Evolutionary conservation across 2,888 invertebrate species (phyloP).

Genomic region (Aphelenchoides bicaudatus): DNA sequence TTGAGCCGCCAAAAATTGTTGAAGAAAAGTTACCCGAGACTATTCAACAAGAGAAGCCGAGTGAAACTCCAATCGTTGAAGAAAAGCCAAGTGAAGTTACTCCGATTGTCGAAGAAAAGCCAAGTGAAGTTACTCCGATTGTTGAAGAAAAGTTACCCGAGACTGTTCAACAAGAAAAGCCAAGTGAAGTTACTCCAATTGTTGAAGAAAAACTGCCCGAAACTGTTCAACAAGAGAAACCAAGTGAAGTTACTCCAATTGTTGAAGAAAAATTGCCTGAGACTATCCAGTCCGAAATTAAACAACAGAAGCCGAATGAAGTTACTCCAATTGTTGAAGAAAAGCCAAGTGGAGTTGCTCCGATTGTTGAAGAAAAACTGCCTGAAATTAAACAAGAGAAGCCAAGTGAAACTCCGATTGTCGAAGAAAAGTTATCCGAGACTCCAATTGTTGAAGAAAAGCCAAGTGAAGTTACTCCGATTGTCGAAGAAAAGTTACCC

Average conservation of each 20-base stretch:
- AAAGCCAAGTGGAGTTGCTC: neutral
- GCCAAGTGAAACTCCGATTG: too few relatives aligned
- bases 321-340: neutral
- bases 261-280: neutral
- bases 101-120: slow-evolving; percentile 4
- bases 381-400: neutral
- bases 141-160: neutral
- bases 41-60: too few relatives aligned
- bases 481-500: neutral
- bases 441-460: neutral
- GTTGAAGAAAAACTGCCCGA: neutral
- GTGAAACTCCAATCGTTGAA: too few relatives aligned
- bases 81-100: too few relatives aligned
- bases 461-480: too few relatives aligned
- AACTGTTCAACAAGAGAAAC: neutral
- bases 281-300: neutral
- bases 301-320: slow-evolving; percentile 7
- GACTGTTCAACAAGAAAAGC: neutral
- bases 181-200: neutral
- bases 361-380: neutral
- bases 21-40: too few relatives aligned
- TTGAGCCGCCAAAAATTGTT: slow-evolving; percentile 12
- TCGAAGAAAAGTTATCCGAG: neutral
- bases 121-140: neutral
- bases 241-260: too few relatives aligned